Evolutionary conservation across 2,797 vertebrate species (phyloP), one percentile per base, ranked within the genome.

Genomic region (Mastacembelus armatus): DNA sequence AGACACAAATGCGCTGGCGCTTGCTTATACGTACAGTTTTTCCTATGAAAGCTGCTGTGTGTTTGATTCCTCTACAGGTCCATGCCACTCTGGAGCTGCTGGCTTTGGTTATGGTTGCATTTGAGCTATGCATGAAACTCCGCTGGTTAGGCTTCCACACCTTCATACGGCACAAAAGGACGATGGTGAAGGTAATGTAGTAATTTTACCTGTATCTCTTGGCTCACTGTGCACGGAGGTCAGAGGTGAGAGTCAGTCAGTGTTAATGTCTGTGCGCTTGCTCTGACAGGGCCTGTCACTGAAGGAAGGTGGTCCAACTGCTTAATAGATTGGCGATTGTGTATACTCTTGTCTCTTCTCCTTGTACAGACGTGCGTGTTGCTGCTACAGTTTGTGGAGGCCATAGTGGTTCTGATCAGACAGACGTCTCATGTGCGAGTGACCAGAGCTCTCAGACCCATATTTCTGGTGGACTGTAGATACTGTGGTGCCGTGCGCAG

Each of bases 401-500:
- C 97, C 66, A 96, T 97, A 0, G 98, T 99, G 90, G 97, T 99
- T 85, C 73, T 99, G 85, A 92, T 99, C 55, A 93, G 98, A 57
- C 97, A 99, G 86, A 98, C 96, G 0, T 99, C 98, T 0, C 98
- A 99, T 1, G 79, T 98, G 77, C 94, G 98, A 42, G 95, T 99
- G 58, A 99, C 98, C 0, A 92, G 98, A 82, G 98, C 98, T 2
- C 93, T 99, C 69, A 94, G 98, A 65, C 98, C 98, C 29, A 99
- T 99, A 75, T 99, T 99, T 92, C 85, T 99, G 74, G 97, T 99
- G 72, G 97, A 99, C 91, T 99, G 97, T 74, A 94, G 96, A 82
- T 99, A 99, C 91, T 98, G 98, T 2, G 96, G 98, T 0, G 97
- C 95, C 0, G 96, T 98, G 71, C 95, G 98, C 71, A 97, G 98